Evolutionary conservation across 2,113 vertebrate genomes (phyloP).

Genomic region (Hippocampus abdominalis): DNA sequence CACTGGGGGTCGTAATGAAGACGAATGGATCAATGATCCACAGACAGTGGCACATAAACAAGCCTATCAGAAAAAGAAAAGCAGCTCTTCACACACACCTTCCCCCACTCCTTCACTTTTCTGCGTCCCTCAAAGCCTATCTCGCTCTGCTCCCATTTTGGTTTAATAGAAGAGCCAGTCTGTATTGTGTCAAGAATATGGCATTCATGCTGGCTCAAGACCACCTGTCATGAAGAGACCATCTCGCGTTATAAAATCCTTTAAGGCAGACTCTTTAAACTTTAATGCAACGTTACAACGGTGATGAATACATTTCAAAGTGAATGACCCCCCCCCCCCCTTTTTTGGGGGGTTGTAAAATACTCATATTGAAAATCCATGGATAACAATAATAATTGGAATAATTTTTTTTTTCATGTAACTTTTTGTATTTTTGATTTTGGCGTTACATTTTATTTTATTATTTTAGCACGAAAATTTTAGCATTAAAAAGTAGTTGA

Average conservation of each 20-base stretch:
- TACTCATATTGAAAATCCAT: too few species aligned
- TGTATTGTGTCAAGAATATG: conserved; percentile 35
- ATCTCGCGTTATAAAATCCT: background rate
- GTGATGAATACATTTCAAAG: background rate
- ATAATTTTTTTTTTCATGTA: too few species aligned
- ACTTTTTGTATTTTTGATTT: too few species aligned
- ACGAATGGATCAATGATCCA: conserved; percentile 60
- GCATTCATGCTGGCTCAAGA: conserved; percentile 13
- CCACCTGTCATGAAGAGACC: background rate
- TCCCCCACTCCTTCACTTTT: conserved; percentile 6
- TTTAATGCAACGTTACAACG: background rate
- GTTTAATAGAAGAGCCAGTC: conserved; percentile 20
- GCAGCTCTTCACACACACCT: conserved; percentile 17
- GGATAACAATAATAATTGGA: too few species aligned
- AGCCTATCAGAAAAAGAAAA: conserved; percentile 43
- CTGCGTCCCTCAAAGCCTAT: conserved; percentile 19
- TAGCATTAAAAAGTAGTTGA: too few species aligned
- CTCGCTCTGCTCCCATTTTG: conserved; percentile 18
- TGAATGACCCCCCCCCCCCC: background rate
- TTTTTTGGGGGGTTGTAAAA: too few species aligned
- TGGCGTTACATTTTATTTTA: too few species aligned
- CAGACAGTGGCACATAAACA: conserved; percentile 55
- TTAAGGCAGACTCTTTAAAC: background rate
- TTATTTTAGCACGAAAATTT: too few species aligned
- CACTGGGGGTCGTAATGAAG: conserved; percentile 57